These are phyloP conservation scores for Meiosimyza platycephala DNA, from an alignment of 2,888 invertebrate genomes.

Conservation along the genomic window DNA sequence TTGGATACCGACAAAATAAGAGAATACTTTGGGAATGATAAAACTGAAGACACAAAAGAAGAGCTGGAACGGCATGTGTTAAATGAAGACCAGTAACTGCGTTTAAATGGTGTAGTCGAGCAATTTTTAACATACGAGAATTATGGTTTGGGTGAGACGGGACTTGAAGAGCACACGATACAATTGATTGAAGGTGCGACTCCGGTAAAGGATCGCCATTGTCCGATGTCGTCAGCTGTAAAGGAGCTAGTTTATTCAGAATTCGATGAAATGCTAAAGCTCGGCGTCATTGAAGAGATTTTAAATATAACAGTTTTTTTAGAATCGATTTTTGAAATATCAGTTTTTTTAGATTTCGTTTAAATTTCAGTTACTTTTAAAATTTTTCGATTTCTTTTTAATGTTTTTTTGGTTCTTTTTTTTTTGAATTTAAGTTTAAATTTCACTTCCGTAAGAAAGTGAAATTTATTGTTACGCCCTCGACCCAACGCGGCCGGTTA, in stretches of 20 bases:
- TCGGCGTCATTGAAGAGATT: no score
- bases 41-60: neutral
- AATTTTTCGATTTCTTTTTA: no score
- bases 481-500: no score
- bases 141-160: neutral
- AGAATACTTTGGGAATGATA: neutral
- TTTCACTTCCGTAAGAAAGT: no score
- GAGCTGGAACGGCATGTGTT: neutral
- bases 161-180: slow-evolving; percentile 11
- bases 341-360: no score
- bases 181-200: slow-evolving; percentile 7
- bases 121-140: slow-evolving; percentile 12
- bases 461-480: no score
- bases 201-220: slow-evolving; percentile 19
- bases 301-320: no score
- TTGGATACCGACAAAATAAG: neutral
- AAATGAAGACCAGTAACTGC: neutral
- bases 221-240: slow-evolving; percentile 7
- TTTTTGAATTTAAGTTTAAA: no score
- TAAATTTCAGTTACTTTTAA: no score
- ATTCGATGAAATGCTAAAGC: neutral
- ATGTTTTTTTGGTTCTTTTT: no score
- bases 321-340: no score
- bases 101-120: neutral
- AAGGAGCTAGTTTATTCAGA: slow-evolving; percentile 17